phyloP scores from a whole-genome alignment of 2,888 invertebrate species.

The Iselma pallidipennis region DNA sequence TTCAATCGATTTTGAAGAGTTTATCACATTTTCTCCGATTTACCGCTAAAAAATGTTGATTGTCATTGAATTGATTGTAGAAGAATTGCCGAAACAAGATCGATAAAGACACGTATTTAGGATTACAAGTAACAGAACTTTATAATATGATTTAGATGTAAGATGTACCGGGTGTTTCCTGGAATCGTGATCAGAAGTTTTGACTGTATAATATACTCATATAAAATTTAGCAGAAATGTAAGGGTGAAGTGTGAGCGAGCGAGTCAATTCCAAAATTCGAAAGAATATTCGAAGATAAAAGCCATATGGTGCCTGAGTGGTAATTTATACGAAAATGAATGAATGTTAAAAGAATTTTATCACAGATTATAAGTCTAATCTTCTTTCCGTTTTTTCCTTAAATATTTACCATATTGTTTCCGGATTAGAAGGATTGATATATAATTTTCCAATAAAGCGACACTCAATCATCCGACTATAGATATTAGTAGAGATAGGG shows the following conservation, averaged over 20 bases:
- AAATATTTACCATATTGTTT: slow-evolving; percentile 5
- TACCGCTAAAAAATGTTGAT: too few species aligned
- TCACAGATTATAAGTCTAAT: too few species aligned
- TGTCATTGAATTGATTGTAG: not conserved
- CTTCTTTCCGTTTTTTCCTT: not conserved
- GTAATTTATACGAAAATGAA: not conserved
- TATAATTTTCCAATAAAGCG: slow-evolving; percentile 45
- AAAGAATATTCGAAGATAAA: not conserved
- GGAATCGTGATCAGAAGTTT: slow-evolving; percentile 54
- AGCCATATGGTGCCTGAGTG: not conserved
- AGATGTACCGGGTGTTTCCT: slow-evolving; percentile 53
- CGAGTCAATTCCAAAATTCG: not conserved
- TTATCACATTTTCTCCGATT: too few species aligned
- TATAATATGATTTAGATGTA: slow-evolving; percentile 55
- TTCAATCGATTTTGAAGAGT: too few species aligned
- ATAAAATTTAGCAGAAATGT: slow-evolving; percentile 44
- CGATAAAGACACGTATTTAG: slow-evolving; percentile 38
- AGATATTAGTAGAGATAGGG: slow-evolving; percentile 44
- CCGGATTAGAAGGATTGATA: slow-evolving; percentile 36
- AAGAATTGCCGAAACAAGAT: slow-evolving; percentile 27
- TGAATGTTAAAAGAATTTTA: not conserved
- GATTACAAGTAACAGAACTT: slow-evolving; percentile 44
- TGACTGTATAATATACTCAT: slow-evolving; percentile 54
- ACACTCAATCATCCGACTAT: slow-evolving; percentile 43
- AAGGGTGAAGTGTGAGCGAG: slow-evolving; percentile 8